Percentiles rank a stretch among this genome's conserved stretches.
phyloP scores from a whole-genome alignment of 2,888 invertebrate genomes.

The Thalpophila matura region DNA sequence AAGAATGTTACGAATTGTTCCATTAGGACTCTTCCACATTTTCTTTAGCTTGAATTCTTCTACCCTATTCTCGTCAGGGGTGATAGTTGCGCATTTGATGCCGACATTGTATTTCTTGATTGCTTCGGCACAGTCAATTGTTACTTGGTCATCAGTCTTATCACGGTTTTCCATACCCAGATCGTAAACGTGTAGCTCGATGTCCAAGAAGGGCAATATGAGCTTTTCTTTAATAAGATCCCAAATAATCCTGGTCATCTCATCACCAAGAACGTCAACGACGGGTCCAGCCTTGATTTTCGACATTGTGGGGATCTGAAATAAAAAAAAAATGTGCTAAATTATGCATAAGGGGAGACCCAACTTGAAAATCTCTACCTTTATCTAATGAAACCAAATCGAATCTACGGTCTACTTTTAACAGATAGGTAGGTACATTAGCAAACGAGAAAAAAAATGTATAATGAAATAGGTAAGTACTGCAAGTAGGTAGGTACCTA shows the following conservation, averaged over 20 bases:
- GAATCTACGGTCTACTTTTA: background rate
- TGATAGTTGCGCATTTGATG: constrained; percentile 99
- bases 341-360: background rate
- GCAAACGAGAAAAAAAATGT: too few relatives aligned
- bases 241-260: constrained; percentile 99
- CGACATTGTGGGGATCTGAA: constrained; percentile 81
- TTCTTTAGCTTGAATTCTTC: constrained; percentile 96
- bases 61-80: constrained; percentile 99
- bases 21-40: constrained; percentile 98
- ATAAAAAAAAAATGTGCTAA: constrained; percentile 26
- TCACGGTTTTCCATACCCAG: constrained; percentile 99
- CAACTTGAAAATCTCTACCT: background rate
- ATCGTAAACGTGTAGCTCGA: constrained; percentile 98
- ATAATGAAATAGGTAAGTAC: too few relatives aligned
- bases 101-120: constrained; percentile 99
- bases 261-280: constrained; percentile 98
- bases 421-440: too few relatives aligned
- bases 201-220: constrained; percentile 98
- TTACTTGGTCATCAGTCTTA: constrained; percentile 98
- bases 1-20: constrained; percentile 96
- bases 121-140: constrained; percentile 98
- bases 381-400: background rate
- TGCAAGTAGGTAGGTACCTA: too few relatives aligned
- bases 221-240: constrained; percentile 99
- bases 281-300: constrained; percentile 95